Conservation (phyloP, 2,113 vertebrate species). For the Cyphomyrus plagiostoma region DNA sequence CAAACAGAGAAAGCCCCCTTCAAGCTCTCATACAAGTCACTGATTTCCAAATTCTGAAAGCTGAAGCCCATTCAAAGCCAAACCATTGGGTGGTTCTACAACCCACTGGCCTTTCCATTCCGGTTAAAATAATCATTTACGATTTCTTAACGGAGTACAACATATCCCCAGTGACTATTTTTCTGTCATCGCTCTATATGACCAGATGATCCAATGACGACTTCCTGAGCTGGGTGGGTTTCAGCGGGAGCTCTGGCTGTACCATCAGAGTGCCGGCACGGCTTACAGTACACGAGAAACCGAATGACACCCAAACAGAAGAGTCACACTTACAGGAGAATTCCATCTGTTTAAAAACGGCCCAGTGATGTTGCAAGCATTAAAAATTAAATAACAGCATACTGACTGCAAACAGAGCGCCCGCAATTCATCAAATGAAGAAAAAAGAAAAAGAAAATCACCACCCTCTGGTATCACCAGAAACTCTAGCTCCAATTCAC, state of each 20-base stretch:
- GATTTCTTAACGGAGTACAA: background rate
- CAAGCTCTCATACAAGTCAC: background rate
- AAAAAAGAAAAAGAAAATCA: background rate
- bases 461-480: background rate
- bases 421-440: background rate
- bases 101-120: background rate
- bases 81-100: background rate
- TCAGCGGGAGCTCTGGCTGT: background rate
- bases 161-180: background rate
- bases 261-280: background rate
- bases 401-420: background rate
- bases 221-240: background rate
- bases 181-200: background rate
- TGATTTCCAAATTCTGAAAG: background rate
- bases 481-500: background rate
- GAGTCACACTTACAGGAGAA: background rate
- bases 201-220: background rate
- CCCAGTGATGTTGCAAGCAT: background rate
- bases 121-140: background rate
- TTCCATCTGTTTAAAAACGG: background rate
- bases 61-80: background rate
- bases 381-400: background rate
- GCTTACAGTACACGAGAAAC: background rate
- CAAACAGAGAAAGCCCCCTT: background rate
- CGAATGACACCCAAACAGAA: background rate